phyloP scores from a whole-genome alignment of 2,888 invertebrate genomes.

The Falcaria lacertinaria region DNA sequence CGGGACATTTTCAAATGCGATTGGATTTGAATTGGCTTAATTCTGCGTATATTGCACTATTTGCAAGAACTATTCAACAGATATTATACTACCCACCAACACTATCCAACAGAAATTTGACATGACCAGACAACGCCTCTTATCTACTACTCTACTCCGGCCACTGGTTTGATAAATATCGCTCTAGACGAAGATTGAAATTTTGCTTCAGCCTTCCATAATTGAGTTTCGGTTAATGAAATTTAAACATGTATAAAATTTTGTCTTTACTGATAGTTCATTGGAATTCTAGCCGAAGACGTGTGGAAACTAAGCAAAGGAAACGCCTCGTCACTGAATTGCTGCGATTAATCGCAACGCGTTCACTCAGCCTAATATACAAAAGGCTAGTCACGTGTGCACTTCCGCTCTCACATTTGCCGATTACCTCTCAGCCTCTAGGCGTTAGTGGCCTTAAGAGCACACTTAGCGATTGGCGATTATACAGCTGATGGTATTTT shows the following conservation, averaged over 20 bases:
- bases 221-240: no score
- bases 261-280: no score
- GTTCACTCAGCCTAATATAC: constrained; percentile 20
- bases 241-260: no score
- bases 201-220: no score
- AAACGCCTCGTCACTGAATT: constrained; percentile 7
- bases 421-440: constrained; percentile 40
- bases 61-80: no score
- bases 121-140: no score
- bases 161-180: no score
- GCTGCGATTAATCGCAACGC: constrained; percentile 21
- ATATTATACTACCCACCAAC: no score
- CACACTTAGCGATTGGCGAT: constrained; percentile 29
- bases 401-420: constrained; percentile 34
- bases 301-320: neutral
- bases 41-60: neutral
- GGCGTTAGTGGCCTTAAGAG: constrained; percentile 40
- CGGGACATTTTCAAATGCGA: neutral
- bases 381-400: constrained; percentile 29
- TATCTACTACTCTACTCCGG: no score
- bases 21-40: neutral
- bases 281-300: neutral
- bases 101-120: no score
- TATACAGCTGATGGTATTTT: constrained; percentile 23
- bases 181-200: no score